These are phyloP conservation scores for Trichonephila clavata DNA, from an alignment of 1,140 invertebrate species.

Conservation along the genomic window DNA sequence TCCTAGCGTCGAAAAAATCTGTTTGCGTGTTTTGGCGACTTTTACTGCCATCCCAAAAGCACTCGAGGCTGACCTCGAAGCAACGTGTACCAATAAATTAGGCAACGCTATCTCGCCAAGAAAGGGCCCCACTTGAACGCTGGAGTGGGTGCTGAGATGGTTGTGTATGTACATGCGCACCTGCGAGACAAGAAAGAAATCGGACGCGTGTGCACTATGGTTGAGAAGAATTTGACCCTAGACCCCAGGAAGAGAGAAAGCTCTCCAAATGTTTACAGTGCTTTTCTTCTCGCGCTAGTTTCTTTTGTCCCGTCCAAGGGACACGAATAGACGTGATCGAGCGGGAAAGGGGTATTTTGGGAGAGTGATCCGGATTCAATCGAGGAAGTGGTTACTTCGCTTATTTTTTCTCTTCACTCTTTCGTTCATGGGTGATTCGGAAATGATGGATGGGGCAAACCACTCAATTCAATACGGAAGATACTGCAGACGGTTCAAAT, in stretches of 20 bases:
- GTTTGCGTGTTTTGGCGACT: too few relatives aligned
- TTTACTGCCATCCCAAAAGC: not conserved
- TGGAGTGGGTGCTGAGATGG: slow-evolving; percentile 17
- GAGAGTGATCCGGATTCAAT: slow-evolving; percentile 19
- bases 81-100: slow-evolving; percentile 49
- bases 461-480: not conserved
- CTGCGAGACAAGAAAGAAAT: not conserved
- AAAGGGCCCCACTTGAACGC: not conserved
- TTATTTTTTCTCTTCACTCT: not conserved
- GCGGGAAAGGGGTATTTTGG: not conserved
- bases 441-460: not conserved
- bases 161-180: slow-evolving; percentile 32
- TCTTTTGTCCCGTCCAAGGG: not conserved
- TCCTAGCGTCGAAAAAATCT: too few relatives aligned
- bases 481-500: not conserved
- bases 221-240: not conserved
- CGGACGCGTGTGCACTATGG: not conserved
- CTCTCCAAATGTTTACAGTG: not conserved
- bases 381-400: not conserved
- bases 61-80: not conserved
- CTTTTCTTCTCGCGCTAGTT: not conserved
- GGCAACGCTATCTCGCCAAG: slow-evolving; percentile 35
- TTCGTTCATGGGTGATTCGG: not conserved
- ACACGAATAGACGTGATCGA: slow-evolving; percentile 23
- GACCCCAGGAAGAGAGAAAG: not conserved